phyloP scores from a whole-genome alignment of 2,113 vertebrate species.

The Vicugna pacos region DNA sequence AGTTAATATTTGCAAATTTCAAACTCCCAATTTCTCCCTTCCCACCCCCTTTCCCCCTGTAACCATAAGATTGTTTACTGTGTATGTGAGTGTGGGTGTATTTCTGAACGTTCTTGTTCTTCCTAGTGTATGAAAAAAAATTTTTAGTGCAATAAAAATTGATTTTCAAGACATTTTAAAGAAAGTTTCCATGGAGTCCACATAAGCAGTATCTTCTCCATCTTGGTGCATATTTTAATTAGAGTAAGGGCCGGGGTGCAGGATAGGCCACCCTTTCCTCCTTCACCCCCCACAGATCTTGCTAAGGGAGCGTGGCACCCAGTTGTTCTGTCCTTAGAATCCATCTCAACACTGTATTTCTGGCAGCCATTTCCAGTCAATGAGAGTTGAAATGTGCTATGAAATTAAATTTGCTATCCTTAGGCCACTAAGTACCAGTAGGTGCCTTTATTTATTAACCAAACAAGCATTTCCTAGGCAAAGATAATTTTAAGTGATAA shows the following conservation, averaged over 20 bases:
- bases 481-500: neutral
- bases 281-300: neutral
- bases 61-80: too few species aligned
- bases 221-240: neutral
- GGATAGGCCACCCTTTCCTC: neutral
- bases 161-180: slow-evolving; percentile 23
- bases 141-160: neutral
- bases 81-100: too few species aligned
- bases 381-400: neutral
- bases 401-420: neutral
- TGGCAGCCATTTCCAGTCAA: neutral
- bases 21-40: too few species aligned
- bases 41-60: too few species aligned
- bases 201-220: neutral
- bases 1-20: too few species aligned
- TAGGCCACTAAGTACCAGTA: neutral
- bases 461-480: neutral
- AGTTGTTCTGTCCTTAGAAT: neutral
- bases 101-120: neutral
- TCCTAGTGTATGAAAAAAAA: neutral
- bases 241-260: neutral
- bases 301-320: neutral
- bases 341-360: neutral
- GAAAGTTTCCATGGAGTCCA: neutral
- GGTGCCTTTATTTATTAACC: neutral